These are phyloP conservation scores for Pomphorhynchus laevis DNA, from an alignment of 1,140 invertebrate genomes.

Conservation along the genomic window DNA sequence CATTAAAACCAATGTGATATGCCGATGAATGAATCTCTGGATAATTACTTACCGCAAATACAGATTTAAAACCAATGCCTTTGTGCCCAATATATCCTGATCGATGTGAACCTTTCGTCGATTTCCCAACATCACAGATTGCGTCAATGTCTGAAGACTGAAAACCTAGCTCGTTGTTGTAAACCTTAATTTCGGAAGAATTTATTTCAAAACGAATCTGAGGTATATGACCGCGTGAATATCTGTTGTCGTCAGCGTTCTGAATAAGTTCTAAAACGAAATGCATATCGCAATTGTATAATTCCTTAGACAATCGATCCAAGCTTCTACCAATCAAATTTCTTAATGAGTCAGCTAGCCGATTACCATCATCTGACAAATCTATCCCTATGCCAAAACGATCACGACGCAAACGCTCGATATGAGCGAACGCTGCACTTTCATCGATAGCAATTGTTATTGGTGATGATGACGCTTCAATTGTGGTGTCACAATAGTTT, in stretches of 20 bases:
- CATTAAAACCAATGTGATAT: slow-evolving; percentile 19
- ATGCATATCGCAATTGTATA: slow-evolving; percentile 20
- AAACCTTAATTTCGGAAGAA: slow-evolving; percentile 13
- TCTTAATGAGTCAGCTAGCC: slow-evolving; percentile 10
- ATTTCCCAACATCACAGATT: slow-evolving; percentile 19
- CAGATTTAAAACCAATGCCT: slow-evolving; percentile 22
- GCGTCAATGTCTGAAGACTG: slow-evolving; percentile 16
- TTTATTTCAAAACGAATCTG: slow-evolving; percentile 16
- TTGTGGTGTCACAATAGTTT: no score
- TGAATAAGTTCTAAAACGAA: slow-evolving; percentile 19
- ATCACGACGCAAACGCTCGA: no score
- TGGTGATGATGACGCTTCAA: no score
- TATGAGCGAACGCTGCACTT: no score
- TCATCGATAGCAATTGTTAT: no score
- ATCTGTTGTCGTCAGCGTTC: slow-evolving; percentile 21
- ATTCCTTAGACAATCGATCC: slow-evolving; percentile 16
- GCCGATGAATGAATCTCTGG: slow-evolving; percentile 21
- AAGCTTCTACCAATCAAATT: slow-evolving; percentile 11
- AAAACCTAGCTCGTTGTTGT: slow-evolving; percentile 20
- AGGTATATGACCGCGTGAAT: slow-evolving; percentile 14
- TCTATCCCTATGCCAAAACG: slow-evolving; percentile 12
- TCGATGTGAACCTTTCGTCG: slow-evolving; percentile 19
- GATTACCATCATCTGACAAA: slow-evolving; percentile 7
- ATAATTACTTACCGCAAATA: slow-evolving; percentile 17
- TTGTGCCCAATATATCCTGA: slow-evolving; percentile 21